These are phyloP conservation scores for Scaptodrosophila latifasciaeformis DNA, from an alignment of 2,888 invertebrate genomes.

Conservation along the genomic window DNA sequence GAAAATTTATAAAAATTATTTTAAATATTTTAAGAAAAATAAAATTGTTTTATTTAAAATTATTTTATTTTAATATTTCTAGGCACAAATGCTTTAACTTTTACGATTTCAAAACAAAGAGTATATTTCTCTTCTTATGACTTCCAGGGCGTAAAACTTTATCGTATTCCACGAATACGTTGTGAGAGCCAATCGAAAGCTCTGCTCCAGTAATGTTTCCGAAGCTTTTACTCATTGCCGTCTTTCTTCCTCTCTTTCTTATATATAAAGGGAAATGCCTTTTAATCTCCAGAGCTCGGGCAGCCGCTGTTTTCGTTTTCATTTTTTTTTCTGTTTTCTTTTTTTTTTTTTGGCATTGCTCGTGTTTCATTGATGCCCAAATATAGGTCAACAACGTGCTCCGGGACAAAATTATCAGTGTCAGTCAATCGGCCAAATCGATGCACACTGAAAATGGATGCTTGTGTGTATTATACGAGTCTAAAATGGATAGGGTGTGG, in stretches of 20 bases:
- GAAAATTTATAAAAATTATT: too few relatives aligned
- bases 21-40: too few relatives aligned
- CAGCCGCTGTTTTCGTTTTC: background rate
- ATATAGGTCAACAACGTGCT: slow-evolving; percentile 74
- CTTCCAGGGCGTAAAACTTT: slow-evolving; percentile 48
- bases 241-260: background rate
- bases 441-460: slow-evolving; percentile 16
- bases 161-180: too few relatives aligned
- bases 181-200: too few relatives aligned
- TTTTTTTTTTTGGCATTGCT: slow-evolving; percentile 17
- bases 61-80: too few relatives aligned
- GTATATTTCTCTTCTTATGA: slow-evolving; percentile 13
- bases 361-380: slow-evolving; percentile 70
- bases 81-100: background rate
- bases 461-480: slow-evolving; percentile 30
- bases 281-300: slow-evolving; percentile 17
- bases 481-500: slow-evolving; percentile 31
- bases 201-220: too few relatives aligned
- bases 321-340: background rate
- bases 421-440: slow-evolving; percentile 7
- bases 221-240: slow-evolving; percentile 58
- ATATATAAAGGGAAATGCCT: background rate
- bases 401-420: slow-evolving; percentile 43
- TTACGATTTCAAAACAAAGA: slow-evolving; percentile 10
- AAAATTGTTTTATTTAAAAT: too few relatives aligned